These are phyloP conservation scores for Eustalomyia histrio DNA, from an alignment of 2,888 invertebrate genomes.

Conservation along the genomic window DNA sequence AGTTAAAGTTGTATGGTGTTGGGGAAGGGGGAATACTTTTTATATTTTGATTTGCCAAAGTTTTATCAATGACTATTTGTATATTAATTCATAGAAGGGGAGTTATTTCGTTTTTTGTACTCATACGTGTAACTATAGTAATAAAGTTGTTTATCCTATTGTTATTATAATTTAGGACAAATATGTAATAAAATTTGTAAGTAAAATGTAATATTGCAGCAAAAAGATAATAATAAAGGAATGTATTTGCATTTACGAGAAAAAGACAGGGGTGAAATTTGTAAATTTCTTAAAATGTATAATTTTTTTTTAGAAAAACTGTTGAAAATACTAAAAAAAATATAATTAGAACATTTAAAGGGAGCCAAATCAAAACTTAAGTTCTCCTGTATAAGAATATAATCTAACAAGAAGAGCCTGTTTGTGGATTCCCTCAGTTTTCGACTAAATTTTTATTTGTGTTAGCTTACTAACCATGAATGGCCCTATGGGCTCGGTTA, in stretches of 20 bases:
- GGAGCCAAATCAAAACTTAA: neutral
- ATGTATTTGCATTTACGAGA: neutral
- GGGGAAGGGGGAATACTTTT: neutral
- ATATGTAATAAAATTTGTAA: constrained; percentile 16
- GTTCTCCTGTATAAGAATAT: neutral
- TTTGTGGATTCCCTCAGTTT: too few species aligned
- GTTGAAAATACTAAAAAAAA: too few species aligned
- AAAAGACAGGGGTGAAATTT: neutral
- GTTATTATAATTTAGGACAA: constrained; percentile 40
- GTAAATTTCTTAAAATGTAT: neutral
- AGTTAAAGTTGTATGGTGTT: neutral
- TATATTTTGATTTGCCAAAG: constrained; percentile 23
- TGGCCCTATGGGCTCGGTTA: too few species aligned
- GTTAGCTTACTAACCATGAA: too few species aligned
- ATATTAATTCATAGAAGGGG: constrained; percentile 28
- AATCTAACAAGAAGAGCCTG: too few species aligned
- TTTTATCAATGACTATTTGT: constrained; percentile 49
- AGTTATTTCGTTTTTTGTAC: neutral
- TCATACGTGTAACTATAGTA: constrained; percentile 45
- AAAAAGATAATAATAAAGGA: neutral
- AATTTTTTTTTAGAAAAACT: too few species aligned
- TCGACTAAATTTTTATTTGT: too few species aligned
- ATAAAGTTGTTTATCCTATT: constrained; percentile 44
- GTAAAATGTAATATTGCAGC: constrained; percentile 6
- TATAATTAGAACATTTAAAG: neutral